phyloP scores from a whole-genome alignment of 2,113 vertebrate genomes.

The Rhea americana region DNA sequence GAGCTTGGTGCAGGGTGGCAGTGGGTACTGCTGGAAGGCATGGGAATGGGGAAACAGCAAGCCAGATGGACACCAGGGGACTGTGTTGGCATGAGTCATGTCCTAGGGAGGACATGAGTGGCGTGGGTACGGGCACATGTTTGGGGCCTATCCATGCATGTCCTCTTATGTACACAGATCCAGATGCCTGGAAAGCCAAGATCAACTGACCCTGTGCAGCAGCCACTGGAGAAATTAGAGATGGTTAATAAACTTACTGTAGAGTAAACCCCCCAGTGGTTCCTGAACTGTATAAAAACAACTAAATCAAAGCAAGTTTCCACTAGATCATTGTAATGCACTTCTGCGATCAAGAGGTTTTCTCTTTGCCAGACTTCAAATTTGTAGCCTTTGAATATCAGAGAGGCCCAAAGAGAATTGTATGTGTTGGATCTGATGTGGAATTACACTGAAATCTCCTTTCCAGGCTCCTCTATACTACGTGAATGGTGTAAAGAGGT shows the following conservation, averaged over 20 bases:
- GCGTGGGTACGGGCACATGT: neutral
- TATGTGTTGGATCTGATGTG: neutral
- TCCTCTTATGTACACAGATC: neutral
- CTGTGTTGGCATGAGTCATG: no score
- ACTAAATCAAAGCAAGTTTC: neutral
- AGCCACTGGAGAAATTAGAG: neutral
- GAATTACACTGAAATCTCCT: neutral
- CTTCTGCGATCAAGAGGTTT: neutral
- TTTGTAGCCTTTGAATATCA: neutral
- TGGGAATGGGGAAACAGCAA: neutral
- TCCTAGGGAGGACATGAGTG: neutral
- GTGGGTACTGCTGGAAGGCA: no score
- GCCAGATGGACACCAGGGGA: no score
- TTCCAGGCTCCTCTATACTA: neutral
- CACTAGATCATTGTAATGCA: neutral
- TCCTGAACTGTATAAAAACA: neutral
- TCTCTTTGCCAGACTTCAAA: neutral
- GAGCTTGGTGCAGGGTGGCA: neutral
- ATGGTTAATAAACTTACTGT: neutral
- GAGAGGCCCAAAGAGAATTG: neutral
- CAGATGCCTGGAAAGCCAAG: neutral
- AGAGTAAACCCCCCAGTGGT: neutral
- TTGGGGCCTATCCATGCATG: rapidly evolving
- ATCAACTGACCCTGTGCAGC: neutral
- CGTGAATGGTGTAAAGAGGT: neutral